Base-by-base conservation (phyloP, 2,113 vertebrate species). In the Camelus dromedarius region DNA sequence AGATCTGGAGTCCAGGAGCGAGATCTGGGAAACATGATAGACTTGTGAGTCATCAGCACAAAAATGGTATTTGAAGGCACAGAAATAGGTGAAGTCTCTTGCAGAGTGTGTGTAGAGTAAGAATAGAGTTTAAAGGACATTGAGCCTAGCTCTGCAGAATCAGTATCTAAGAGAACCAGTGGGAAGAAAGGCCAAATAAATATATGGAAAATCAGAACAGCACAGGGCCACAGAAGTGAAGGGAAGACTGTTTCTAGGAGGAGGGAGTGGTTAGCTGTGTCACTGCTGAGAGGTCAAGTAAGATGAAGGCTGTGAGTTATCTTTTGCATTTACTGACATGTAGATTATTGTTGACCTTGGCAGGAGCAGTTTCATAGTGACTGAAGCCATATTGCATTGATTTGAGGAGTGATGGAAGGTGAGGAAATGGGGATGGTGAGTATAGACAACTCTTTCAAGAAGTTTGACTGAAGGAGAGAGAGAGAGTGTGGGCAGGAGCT, bases 331-430 rank as follows among this genome's bases (percentile, higher is more conserved):
- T 96, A 96, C 93, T 97, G 96, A 97, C 96, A 91, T 96, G 76
- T 95, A 98, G 96, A 84, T 97, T 97, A 69, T 97, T 97, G 81
- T 97, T 96, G 95, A 97, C 94, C 84, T 97, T 98, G 96, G 97
- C 95, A 96, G 94, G 96, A 97, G 95, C 94, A 96, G 94, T 95
- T 96, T 98, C 94, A 93, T 96, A 97, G 97, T 97, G 89, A 97
- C 90, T 97, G 95, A 97, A 97, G 96, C 96, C 94, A 96, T 97
- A 93, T 93, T 97, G 92, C 95, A 98, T 96, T 97, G 97, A 96
- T 97, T 94, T 97, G 95, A 98, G 94, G 83, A 96, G 73, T 97
- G 97, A 96, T 98, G 97, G 96, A 96, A 97, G 89, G 96, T 98
- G 95, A 97, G 97, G 97, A 96, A 93, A 89, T 97, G 94, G 95